A percentile compares a stretch with the other conserved stretches of the same genome.
Conservation (phyloP, 2,113 vertebrate species). For the Engraulis encrasicolus region DNA sequence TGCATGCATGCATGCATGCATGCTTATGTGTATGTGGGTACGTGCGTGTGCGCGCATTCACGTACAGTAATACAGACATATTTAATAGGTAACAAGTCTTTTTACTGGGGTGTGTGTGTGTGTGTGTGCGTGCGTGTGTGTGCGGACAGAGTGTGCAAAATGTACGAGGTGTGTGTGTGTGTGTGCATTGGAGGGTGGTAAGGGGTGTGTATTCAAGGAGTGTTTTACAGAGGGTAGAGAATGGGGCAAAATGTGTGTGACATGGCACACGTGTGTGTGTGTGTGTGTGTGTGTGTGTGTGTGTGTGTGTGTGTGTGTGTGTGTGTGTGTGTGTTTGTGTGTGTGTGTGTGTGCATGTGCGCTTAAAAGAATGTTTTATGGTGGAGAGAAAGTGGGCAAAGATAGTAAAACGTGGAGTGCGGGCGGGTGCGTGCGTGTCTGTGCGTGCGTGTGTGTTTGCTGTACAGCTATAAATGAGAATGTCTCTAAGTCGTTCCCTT, state of each 20-base stretch:
- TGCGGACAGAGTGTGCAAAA: too few species aligned
- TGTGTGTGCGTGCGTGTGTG: not conserved
- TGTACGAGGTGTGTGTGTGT: not conserved
- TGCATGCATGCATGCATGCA: not conserved
- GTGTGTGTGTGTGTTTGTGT: not conserved
- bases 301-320: not conserved
- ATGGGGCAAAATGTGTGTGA: too few species aligned
- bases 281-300: too few species aligned
- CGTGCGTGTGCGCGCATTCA: not conserved
- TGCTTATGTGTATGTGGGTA: not conserved
- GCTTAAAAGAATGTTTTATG: not conserved
- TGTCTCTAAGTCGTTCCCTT: too few species aligned
- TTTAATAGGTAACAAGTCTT: too few species aligned
- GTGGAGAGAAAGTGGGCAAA: too few species aligned
- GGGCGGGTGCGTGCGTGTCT: too few species aligned
- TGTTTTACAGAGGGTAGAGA: not conserved
- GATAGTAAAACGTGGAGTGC: too few species aligned
- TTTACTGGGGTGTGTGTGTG: not conserved
- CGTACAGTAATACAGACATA: too few species aligned
- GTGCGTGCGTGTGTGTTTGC: too few species aligned
- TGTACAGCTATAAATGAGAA: too few species aligned
- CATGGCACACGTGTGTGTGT: too few species aligned
- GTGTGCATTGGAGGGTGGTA: not conserved
- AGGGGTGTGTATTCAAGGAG: not conserved
- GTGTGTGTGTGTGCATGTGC: not conserved